Evolutionary conservation across 1,140 invertebrate species (phyloP).

Genomic region (Euura lappo): DNA sequence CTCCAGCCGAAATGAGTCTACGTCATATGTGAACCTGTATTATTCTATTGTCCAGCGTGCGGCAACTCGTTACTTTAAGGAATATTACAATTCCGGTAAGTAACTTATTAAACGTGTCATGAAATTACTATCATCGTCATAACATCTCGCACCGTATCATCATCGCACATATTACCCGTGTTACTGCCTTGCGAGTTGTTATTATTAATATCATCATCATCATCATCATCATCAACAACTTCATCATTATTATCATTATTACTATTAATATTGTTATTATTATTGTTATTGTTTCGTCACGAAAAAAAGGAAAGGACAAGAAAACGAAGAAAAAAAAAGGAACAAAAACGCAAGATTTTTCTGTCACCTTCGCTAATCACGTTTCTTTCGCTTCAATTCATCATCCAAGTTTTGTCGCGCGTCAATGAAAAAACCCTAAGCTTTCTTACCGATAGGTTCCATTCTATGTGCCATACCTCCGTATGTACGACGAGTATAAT

Average conservation of each 20-base stretch:
- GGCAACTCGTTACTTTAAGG: constrained; percentile 61
- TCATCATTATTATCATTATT: constrained; percentile 4
- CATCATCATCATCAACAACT: not conserved
- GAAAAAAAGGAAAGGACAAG: not conserved
- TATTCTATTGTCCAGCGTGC: constrained; percentile 62
- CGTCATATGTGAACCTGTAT: constrained; percentile 61
- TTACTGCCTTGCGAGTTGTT: not conserved
- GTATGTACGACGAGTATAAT: constrained; percentile 2
- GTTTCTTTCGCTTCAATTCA: not conserved
- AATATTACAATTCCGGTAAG: constrained; percentile 63
- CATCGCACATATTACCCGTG: not conserved
- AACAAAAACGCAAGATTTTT: not conserved
- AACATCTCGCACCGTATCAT: not conserved
- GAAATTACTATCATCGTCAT: not conserved
- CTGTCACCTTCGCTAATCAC: not conserved
- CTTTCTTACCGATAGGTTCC: not conserved
- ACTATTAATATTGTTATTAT: not conserved
- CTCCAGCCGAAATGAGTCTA: constrained; percentile 60
- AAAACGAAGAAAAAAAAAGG: not conserved
- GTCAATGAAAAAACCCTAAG: constrained; percentile 1
- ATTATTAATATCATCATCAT: not conserved
- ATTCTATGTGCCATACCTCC: not conserved
- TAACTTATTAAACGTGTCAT: constrained; percentile 23
- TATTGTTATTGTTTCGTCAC: not conserved
- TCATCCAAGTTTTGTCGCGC: not conserved